A percentile compares a stretch with the other conserved stretches of the same genome.
Conservation (phyloP, 1,140 invertebrate species). For the Penaeus indicus region DNA sequence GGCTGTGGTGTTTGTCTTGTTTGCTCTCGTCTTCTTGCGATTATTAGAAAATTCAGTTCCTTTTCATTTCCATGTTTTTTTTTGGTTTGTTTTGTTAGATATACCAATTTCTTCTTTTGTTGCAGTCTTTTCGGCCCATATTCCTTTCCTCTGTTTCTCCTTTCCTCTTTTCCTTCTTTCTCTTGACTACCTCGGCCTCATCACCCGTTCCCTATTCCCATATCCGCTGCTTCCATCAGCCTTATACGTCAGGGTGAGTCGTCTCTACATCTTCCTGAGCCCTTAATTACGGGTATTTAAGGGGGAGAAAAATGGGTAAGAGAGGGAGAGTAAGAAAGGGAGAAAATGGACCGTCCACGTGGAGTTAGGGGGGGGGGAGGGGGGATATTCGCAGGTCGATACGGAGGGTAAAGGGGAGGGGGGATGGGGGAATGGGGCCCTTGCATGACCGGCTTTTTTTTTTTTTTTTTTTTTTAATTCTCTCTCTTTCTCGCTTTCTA, state of each 20-base stretch:
- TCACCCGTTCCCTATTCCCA: neutral
- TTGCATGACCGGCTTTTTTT: neutral
- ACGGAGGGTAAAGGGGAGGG: neutral
- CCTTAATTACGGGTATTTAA: neutral
- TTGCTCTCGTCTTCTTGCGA: too few relatives aligned
- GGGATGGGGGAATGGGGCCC: neutral
- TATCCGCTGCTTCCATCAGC: too few relatives aligned
- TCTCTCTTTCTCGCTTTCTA: neutral
- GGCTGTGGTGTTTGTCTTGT: too few relatives aligned
- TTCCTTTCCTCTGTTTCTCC: neutral
- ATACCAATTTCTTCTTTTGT: neutral
- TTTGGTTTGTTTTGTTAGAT: too few relatives aligned
- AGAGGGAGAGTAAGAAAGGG: conserved; percentile 7
- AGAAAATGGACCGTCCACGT: neutral
- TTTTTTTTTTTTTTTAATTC: neutral
- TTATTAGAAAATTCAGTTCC: too few relatives aligned
- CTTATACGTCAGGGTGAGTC: too few relatives aligned
- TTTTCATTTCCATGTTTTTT: too few relatives aligned
- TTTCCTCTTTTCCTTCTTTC: neutral
- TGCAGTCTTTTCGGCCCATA: neutral
- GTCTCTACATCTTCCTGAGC: too few relatives aligned
- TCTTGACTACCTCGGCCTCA: neutral
- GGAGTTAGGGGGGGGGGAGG: too few relatives aligned
- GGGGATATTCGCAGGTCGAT: too few relatives aligned
- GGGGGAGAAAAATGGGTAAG: neutral